Percentiles rank a stretch among this genome's conserved stretches.
phyloP scores from a whole-genome alignment of 2,888 invertebrate genomes.

The Drosophila longiperda region DNA sequence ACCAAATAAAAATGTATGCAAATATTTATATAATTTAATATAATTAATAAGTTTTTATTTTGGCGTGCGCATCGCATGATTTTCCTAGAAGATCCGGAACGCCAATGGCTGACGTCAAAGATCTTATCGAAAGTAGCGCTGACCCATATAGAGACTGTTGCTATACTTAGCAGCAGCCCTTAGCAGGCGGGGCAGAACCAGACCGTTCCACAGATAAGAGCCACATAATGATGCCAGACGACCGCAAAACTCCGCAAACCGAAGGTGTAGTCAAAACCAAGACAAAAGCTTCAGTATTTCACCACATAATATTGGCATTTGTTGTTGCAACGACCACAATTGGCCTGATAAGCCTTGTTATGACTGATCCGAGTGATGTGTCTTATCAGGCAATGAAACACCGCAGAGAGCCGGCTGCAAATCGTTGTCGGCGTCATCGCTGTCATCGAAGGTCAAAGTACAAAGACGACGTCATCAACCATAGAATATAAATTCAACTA shows the following conservation, averaged over 20 bases:
- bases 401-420: neutral
- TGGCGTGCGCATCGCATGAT: conserved; percentile 64
- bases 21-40: neutral
- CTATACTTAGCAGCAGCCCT: conserved; percentile 21
- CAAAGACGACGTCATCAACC: conserved; percentile 37
- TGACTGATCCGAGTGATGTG: conserved; percentile 65
- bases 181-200: conserved; percentile 10
- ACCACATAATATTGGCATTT: conserved; percentile 46
- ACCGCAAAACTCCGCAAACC: conserved; percentile 31
- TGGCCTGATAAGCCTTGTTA: conserved; percentile 52
- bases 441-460: conserved; percentile 53
- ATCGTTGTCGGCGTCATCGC: conserved; percentile 16
- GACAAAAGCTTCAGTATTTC: conserved; percentile 55
- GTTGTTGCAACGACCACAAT: conserved; percentile 1
- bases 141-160: conserved; percentile 63
- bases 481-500: conserved; percentile 34
- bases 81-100: conserved; percentile 59
- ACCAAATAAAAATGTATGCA: conserved; percentile 8
- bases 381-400: conserved; percentile 56
- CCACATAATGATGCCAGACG: conserved; percentile 23
- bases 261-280: conserved; percentile 7
- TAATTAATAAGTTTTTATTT: neutral
- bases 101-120: conserved; percentile 63
- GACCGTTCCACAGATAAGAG: conserved; percentile 55
- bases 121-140: conserved; percentile 64